Evolutionary conservation across 2,113 vertebrate species (phyloP).

Genomic region (Chinchilla lanigera): DNA sequence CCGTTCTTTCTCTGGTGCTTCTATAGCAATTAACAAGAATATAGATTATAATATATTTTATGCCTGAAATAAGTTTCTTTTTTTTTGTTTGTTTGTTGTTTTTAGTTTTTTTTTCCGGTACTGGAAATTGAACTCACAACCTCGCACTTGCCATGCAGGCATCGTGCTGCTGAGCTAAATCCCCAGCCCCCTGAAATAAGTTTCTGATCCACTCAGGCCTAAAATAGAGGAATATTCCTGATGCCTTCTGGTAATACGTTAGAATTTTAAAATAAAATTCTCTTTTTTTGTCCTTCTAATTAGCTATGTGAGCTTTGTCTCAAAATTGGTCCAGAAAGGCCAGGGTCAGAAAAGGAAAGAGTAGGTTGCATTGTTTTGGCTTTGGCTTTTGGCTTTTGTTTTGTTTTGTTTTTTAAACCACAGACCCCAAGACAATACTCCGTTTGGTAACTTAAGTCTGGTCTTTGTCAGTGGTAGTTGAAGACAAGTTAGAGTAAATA

Average conservation of each 20-base stretch:
- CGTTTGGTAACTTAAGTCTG: neutral
- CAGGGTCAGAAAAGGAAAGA: neutral
- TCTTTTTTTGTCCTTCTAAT: neutral
- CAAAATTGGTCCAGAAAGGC: neutral
- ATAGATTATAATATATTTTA: neutral
- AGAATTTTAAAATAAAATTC: constrained; percentile 22
- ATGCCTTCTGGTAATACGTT: neutral
- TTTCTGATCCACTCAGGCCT: constrained; percentile 52
- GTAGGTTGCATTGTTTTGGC: neutral
- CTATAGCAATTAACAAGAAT: neutral
- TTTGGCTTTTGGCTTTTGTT: neutral
- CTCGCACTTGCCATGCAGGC: too few species aligned
- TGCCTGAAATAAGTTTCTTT: too few species aligned
- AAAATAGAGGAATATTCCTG: constrained; percentile 40
- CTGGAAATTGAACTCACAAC: too few species aligned
- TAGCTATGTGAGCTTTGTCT: neutral
- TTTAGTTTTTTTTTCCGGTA: too few species aligned
- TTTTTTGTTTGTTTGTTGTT: too few species aligned
- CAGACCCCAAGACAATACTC: neutral
- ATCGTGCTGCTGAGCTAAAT: too few species aligned
- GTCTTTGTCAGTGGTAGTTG: neutral
- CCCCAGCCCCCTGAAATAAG: neutral
- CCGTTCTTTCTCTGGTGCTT: neutral
- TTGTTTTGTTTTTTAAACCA: neutral
- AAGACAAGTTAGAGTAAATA: neutral